A percentile compares a stretch with the other conserved stretches of the same genome.
Conservation (phyloP, 1,140 invertebrate species). For the Calliopsis andreniformis region DNA sequence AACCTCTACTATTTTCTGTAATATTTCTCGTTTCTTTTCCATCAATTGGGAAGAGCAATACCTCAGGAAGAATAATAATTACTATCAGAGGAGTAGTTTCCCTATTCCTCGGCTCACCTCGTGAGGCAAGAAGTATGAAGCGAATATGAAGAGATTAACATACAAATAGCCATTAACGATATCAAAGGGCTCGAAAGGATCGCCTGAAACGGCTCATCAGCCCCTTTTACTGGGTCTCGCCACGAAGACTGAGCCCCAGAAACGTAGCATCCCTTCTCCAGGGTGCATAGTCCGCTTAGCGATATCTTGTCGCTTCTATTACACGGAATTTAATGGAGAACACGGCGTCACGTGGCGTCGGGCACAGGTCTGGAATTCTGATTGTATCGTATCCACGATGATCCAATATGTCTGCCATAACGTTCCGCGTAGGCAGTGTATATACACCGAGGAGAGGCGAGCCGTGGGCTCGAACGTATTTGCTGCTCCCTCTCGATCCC, state of each 20-base stretch:
- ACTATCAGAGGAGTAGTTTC: too few relatives aligned
- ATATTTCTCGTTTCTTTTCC: too few relatives aligned
- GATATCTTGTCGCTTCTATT: conserved; percentile 68
- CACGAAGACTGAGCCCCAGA: conserved; percentile 24
- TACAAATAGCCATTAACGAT: conserved; percentile 29
- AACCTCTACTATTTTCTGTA: too few relatives aligned
- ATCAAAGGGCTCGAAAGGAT: conserved; percentile 14
- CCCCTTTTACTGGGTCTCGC: not conserved
- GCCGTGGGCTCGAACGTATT: conserved; percentile 21
- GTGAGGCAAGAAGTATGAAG: too few relatives aligned
- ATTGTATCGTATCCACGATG: conserved; percentile 75
- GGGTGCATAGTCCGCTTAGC: conserved; percentile 54
- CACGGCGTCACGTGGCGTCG: conserved; percentile 59
- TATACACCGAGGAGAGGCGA: conserved; percentile 1
- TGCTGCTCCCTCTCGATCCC: conserved; percentile 44
- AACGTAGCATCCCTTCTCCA: conserved; percentile 55
- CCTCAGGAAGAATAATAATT: too few relatives aligned
- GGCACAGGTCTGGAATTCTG: conserved; percentile 69
- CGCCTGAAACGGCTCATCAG: not conserved
- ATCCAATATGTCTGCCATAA: conserved; percentile 74
- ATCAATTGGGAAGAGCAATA: too few relatives aligned
- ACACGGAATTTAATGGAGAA: conserved; percentile 74
- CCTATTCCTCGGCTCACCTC: too few relatives aligned
- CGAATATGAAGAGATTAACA: conserved; percentile 12
- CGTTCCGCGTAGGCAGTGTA: conserved; percentile 51